Percentiles rank a stretch among this genome's conserved stretches.
These are phyloP conservation scores for Patella vulgata DNA, from an alignment of 1,140 invertebrate species.

Conservation along the genomic window DNA sequence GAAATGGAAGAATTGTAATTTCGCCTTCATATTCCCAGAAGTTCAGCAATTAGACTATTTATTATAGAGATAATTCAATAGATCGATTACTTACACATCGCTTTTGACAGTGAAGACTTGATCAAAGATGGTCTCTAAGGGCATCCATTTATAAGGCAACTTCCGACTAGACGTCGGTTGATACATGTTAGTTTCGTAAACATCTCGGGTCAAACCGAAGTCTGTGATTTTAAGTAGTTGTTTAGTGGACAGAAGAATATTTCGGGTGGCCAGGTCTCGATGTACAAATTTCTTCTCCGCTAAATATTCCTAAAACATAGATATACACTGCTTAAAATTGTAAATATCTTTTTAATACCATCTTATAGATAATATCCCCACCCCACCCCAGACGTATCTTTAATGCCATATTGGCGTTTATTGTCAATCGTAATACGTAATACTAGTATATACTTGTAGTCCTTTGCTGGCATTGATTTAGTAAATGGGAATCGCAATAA, in stretches of 20 bases:
- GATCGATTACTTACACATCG: conserved; percentile 71
- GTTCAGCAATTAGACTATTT: too few species aligned
- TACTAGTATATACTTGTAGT: too few species aligned
- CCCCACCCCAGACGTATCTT: too few species aligned
- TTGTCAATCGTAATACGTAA: too few species aligned
- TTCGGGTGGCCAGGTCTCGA: conserved; percentile 90
- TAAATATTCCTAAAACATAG: conserved; percentile 57
- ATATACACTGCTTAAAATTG: neutral
- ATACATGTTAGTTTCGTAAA: conserved; percentile 67
- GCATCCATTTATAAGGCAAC: conserved; percentile 68
- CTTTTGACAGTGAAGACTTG: conserved; percentile 64
- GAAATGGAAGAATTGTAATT: too few species aligned
- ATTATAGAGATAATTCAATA: too few species aligned
- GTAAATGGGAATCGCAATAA: too few species aligned
- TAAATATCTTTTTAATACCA: too few species aligned
- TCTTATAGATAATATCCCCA: too few species aligned
- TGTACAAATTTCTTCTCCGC: conserved; percentile 55
- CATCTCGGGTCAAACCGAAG: conserved; percentile 70
- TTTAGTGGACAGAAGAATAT: conserved; percentile 87
- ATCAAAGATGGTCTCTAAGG: conserved; percentile 66
- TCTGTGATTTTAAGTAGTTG: conserved; percentile 74
- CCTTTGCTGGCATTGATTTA: too few species aligned
- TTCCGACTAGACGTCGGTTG: conserved; percentile 56
- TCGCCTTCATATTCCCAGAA: too few species aligned
- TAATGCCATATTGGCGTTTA: too few species aligned